These are phyloP conservation scores for Blastomussa wellsi DNA, from an alignment of 92 coral and sea anemone genomes.

Conservation along the genomic window DNA sequence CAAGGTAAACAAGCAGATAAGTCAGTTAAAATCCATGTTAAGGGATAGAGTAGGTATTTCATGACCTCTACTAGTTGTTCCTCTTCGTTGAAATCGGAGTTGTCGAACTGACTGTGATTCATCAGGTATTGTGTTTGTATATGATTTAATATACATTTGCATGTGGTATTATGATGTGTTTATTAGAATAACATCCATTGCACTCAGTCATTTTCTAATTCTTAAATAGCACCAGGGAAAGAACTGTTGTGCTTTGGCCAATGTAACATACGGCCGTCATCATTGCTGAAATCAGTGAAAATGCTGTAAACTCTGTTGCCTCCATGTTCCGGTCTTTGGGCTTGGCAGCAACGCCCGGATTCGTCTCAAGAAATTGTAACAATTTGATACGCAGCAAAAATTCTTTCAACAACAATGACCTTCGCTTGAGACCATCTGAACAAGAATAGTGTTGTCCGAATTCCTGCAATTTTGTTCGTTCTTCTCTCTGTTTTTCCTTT, in stretches of 20 bases:
- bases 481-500: too few relatives aligned
- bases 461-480: background rate
- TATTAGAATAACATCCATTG: background rate
- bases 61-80: background rate
- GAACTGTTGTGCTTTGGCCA: background rate
- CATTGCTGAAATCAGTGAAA: background rate
- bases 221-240: background rate
- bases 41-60: background rate
- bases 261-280: background rate
- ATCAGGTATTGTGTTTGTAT: background rate
- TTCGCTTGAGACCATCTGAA: background rate
- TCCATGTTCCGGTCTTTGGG: background rate
- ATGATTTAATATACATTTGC: background rate
- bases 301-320: background rate
- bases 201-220: background rate
- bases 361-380: background rate
- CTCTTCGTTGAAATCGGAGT: background rate
- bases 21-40: background rate
- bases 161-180: background rate
- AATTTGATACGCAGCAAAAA: background rate
- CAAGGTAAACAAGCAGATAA: constrained; percentile 7
- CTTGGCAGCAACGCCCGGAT: background rate
- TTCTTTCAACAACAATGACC: background rate
- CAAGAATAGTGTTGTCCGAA: background rate
- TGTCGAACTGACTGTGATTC: background rate